Evolutionary conservation across 2,113 vertebrate genomes (phyloP), one percentile per base, ranked within the genome.

Genomic region (Rhodinocichla rosea): DNA sequence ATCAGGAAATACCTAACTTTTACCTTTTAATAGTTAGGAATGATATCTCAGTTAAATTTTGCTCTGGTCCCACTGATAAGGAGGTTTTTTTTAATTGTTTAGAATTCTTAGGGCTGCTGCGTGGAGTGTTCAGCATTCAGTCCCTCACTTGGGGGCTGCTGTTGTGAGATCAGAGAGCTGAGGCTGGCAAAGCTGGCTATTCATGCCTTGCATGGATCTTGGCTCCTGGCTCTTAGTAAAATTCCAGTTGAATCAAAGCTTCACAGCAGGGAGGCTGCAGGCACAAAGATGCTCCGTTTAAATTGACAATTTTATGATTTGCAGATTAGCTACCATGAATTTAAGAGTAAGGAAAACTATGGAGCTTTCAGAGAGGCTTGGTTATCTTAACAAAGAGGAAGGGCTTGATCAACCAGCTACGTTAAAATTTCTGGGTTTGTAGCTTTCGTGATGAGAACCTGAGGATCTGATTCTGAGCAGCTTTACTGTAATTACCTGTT

Each of bases 121-220:
- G 0, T 76, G 75, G 9, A 90, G 11, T 15, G 28, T 79, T 69
- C 32, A 68, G 20, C 33, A 10, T 53, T 33, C 35, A 64, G 13
- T 65, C 45, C 26, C 13, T 60, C 76, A 22, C 17, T 17, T 60
- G 19, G 26, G 13, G 74, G 13, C 65, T 83, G 23, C 23, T 63
- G 6, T 47, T 56, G 24, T 49, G 77, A 70, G 14, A 80, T 69
- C 33, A 39, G 68, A 76, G 35, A 65, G 20, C 32, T 78, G 62
- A 78, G 52, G 47, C 39, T 84, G 42, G 40, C 49, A 80, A 56
- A 80, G 57, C 37, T 69, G 40, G 2, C 3, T 63, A 4, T 75
- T 94, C 4, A 2, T 53, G 20, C 0, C 0, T 33, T 1, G 2
- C 11, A 28, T 67, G n/a, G 35, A 65, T 49, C 53, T 57, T 83